Base-by-base conservation (phyloP, 2,888 invertebrate genomes). In the Margaritifera margaritifera region DNA sequence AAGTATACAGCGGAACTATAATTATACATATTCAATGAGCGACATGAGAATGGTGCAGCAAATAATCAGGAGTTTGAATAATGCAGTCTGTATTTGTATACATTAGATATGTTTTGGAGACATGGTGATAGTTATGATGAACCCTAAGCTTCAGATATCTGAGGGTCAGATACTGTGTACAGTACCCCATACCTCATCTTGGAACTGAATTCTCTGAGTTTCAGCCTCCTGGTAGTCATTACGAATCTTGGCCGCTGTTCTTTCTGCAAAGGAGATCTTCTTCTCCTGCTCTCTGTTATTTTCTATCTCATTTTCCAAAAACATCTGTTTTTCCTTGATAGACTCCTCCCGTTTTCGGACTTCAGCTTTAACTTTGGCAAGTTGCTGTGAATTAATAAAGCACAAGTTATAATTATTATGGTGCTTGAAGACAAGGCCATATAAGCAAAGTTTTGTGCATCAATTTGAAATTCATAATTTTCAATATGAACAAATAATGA, bases 271-370 rank as follows among this genome's bases (percentile, higher is more conserved):
- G 5, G 84, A 83, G 22, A 90, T 89, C 75, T 86, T 87, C 77
- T 88, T 87, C 69, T 90, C 89, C 65, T 86, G 81, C 68, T 89
- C 89, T 54, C 71, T 69, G 72, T 90, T 90, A 72, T 88, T 88
- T 50, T 88, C 87, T 20, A 82, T 78, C 74, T 89, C 89, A 72
- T 84, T 86, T 22, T 89, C 87, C 22, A 86, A 75, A 71, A 89
- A 89, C 75, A 88, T 85, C 68, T 86, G 84, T 74, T 88, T 89
- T 74, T 89, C 88, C 62, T 86, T 84, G 66, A 89, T 86, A 15
- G 77, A 79, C 56, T 88, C 88, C 67, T 89, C 87, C 50, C 84
- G 74, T 60, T 83, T 80, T 27, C 86, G 78, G 50, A 88, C 86
- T 64, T 88, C 88, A n/a, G 81, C 75, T 71, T 88, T 89, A 20